A percentile compares a stretch with the other conserved stretches of the same genome.
phyloP scores from a whole-genome alignment of 2,888 invertebrate species.

The Nephrotoma appendiculata region DNA sequence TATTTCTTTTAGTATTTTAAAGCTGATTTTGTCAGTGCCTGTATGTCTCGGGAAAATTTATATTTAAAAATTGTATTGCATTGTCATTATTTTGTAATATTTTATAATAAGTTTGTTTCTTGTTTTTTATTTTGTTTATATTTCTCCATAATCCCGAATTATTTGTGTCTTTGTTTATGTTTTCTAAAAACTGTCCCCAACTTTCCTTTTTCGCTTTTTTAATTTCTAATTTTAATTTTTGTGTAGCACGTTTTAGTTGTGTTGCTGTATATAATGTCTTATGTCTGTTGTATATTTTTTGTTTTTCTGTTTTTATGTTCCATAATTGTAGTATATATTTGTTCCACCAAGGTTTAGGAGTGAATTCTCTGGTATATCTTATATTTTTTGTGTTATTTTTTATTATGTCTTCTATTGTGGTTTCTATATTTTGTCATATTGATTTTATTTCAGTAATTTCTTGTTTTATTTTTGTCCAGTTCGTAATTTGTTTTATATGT shows the following conservation, averaged over 20 bases:
- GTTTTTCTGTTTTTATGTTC: background rate
- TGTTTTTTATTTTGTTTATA: no score
- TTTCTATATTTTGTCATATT: no score
- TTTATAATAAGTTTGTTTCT: no score
- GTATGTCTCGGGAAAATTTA: background rate
- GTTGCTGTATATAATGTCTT: background rate
- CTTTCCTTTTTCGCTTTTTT: background rate
- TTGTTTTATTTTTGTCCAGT: no score
- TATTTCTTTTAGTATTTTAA: background rate
- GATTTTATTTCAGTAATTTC: no score
- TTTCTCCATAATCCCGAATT: background rate
- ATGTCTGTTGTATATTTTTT: background rate
- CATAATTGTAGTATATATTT: background rate
- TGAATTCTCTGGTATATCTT: background rate
- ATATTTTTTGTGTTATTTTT: no score
- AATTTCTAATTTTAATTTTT: background rate
- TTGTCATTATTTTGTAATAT: background rate
- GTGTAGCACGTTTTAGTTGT: background rate
- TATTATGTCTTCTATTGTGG: no score
- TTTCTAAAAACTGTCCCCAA: background rate
- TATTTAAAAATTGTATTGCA: background rate
- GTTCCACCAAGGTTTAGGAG: background rate
- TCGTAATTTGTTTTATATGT: no score
- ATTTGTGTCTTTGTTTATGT: no score
- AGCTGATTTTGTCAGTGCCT: background rate